Conservation (phyloP, 2,888 invertebrate species). For the Brachypalpus laphriformis region DNA sequence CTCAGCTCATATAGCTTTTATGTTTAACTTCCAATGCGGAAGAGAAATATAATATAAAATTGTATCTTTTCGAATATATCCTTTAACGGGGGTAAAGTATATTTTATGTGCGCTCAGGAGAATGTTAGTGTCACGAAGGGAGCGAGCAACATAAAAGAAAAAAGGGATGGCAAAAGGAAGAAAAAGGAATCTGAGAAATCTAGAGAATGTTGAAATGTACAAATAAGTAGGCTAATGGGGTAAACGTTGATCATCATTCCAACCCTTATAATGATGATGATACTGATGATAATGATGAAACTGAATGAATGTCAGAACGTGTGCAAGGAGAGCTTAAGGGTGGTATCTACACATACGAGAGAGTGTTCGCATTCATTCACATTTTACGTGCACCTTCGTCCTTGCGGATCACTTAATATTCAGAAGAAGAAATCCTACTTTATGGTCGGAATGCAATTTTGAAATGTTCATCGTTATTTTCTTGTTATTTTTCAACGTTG, state of each 20-base stretch:
- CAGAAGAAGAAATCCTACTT: constrained; percentile 63
- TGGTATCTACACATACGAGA: background rate
- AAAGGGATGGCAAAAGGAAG: background rate
- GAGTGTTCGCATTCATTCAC: constrained; percentile 55
- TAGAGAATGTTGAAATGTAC: constrained; percentile 61
- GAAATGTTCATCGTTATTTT: constrained; percentile 65
- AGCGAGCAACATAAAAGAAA: background rate
- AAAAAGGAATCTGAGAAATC: constrained; percentile 52
- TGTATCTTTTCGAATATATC: constrained; percentile 65
- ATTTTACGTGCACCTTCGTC: constrained; percentile 57
- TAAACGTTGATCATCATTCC: constrained; percentile 62
- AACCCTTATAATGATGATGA: constrained; percentile 16
- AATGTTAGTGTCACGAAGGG: constrained; percentile 51
- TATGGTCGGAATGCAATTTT: constrained; percentile 71
- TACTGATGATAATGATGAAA: constrained; percentile 45
- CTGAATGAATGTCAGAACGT: constrained; percentile 56
- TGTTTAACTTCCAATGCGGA: constrained; percentile 66
- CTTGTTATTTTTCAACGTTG: constrained; percentile 67
- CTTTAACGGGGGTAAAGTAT: constrained; percentile 38
- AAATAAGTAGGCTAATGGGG: constrained; percentile 74
- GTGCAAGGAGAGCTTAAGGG: background rate
- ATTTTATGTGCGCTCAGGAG: constrained; percentile 36
- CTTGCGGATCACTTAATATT: constrained; percentile 68
- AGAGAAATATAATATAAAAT: constrained; percentile 59
- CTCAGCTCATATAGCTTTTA: constrained; percentile 33